phyloP scores from a whole-genome alignment of 2,113 vertebrate species.

The Pica pica region DNA sequence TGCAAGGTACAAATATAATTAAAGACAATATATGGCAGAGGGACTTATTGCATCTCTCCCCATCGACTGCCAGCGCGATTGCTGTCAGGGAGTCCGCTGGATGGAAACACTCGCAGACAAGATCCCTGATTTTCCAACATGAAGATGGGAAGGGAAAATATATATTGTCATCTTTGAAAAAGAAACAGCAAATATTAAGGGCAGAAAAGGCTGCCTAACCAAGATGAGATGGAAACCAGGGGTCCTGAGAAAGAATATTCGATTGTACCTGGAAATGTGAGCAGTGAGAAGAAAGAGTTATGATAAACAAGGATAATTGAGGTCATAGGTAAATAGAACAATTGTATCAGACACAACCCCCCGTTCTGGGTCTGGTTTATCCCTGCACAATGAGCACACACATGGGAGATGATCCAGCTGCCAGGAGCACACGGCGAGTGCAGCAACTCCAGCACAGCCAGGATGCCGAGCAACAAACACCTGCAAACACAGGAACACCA shows the following conservation, averaged over 20 bases:
- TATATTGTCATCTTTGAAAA: not conserved
- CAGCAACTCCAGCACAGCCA: not conserved
- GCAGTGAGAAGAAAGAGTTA: not conserved
- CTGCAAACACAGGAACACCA: not conserved
- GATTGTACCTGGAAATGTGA: not conserved
- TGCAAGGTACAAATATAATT: slow-evolving; percentile 39
- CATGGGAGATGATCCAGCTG: not conserved
- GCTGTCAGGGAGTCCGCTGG: not conserved
- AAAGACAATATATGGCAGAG: not conserved
- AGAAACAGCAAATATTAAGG: not conserved
- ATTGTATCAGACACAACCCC: not conserved
- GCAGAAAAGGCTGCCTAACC: not conserved
- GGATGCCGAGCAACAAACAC: not conserved
- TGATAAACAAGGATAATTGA: not conserved
- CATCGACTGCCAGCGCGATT: not conserved
- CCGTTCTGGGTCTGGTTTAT: not conserved
- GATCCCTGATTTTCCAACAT: not conserved
- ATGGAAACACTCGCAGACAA: not conserved
- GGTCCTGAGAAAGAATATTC: not conserved
- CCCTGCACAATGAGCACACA: not conserved
- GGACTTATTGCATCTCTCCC: not conserved
- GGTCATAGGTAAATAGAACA: not conserved
- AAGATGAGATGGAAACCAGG: not conserved
- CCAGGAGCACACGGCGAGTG: not conserved
- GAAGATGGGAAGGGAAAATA: not conserved